A percentile compares a stretch with the other conserved stretches of the same genome.
phyloP scores from a whole-genome alignment of 1,140 invertebrate species.

The Drusus annulatus region DNA sequence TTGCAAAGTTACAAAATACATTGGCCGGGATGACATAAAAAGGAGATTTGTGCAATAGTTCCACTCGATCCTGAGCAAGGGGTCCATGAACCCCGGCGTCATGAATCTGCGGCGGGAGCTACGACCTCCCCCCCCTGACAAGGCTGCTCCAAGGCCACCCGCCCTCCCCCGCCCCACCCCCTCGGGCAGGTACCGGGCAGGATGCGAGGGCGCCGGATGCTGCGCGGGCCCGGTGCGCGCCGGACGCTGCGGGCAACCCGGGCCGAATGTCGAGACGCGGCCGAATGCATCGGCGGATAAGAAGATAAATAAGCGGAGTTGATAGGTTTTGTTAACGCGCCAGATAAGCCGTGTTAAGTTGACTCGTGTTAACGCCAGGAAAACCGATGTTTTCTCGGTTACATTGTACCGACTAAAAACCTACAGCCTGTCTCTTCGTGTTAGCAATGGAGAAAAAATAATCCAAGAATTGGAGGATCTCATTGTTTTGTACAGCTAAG shows the following conservation, averaged over 20 bases:
- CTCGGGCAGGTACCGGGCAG: not conserved
- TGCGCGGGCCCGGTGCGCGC: not conserved
- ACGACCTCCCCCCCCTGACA: slow-evolving; percentile 20
- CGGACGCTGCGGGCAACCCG: not conserved
- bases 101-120: slow-evolving; percentile 4
- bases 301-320: slow-evolving; percentile 8
- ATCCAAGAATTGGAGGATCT: no score
- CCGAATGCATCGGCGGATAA: slow-evolving; percentile 22
- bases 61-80: not conserved
- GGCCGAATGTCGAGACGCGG: slow-evolving; percentile 15
- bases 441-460: no score
- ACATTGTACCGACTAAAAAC: not conserved
- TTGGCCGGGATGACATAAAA: not conserved
- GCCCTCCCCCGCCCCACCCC: not conserved
- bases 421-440: no score
- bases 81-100: slow-evolving; percentile 19
- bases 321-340: slow-evolving; percentile 15
- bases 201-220: slow-evolving; percentile 3
- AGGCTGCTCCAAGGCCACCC: slow-evolving; percentile 34
- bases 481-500: no score
- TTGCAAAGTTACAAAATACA: no score
- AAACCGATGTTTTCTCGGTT: not conserved
- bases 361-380: not conserved
- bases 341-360: slow-evolving; percentile 21
- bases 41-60: not conserved